Base-by-base conservation (phyloP, 2,797 vertebrate genomes). In the Pangasius mekongensis region DNA sequence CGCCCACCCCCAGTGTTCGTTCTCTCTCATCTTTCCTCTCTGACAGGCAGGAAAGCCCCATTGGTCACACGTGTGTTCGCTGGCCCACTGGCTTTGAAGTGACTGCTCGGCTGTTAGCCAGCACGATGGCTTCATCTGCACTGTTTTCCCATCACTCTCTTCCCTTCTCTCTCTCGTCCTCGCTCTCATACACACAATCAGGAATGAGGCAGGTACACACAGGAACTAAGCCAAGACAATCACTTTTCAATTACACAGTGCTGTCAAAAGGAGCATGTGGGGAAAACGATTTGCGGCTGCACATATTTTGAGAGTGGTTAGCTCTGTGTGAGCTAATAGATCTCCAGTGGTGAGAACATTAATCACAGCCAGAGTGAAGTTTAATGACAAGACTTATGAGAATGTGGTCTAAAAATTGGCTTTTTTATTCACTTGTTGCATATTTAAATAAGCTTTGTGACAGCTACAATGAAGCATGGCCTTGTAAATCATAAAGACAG, bases 21-120 rank as follows among this genome's bases (percentile, higher is more conserved):
- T 54, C 82, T 89, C 77, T 87, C 87, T 91, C 78, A n/a, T 89
- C 91, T 86, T 87, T 86, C 64, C 16, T 91, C 86, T 81, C 90
- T 93, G 91, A 84, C 93, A 90, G 92, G 89, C 87, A 77, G 91
- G 88, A 94, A 94, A 94, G 93, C 91, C 89, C 91, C 93, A 95
- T 95, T 94, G 91, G 93, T 94, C 95, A 95, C 95, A 94, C 94
- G 91, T 94, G 93, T 92, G 95, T 95, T 93, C 90, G 89, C 91
- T 90, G 89, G 74, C 89, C 91, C 92, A 43, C 90, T 91, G 91
- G 86, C 94, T 96, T 95, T 96, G 94, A 95, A 94, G 94, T 94
- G 90, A 92, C 89, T 93, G 91, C 92, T 94, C 88, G 91, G 91
- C 92, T 94, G 77, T 93, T 92, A 92, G 91, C 87, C 89, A 91